Evolutionary conservation across 2,113 vertebrate species (phyloP).

Genomic region (Panthera tigris): DNA sequence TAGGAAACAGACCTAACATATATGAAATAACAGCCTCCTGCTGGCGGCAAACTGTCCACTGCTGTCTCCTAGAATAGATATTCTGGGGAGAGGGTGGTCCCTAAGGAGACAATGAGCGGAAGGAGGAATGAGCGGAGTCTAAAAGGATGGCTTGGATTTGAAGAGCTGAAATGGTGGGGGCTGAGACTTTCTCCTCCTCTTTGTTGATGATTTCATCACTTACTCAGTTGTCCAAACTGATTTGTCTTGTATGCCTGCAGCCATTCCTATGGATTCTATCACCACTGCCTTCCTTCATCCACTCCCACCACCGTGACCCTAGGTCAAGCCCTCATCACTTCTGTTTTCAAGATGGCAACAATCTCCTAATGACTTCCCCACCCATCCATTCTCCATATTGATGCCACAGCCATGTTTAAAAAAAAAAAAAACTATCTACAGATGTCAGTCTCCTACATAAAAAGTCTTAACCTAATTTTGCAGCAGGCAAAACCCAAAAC

Average conservation of each 20-base stretch:
- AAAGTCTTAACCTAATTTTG: neutral
- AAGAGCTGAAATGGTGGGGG: neutral
- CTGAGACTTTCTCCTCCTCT: neutral
- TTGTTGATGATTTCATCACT: neutral
- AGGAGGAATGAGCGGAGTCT: neutral
- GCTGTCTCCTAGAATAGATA: neutral
- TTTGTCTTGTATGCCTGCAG: too few species aligned
- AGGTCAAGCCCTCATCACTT: neutral
- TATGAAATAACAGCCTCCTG: neutral
- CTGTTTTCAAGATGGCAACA: neutral
- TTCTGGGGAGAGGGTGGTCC: neutral
- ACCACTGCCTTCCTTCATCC: neutral
- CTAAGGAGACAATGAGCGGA: neutral
- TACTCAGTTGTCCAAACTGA: neutral
- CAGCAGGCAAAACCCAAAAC: neutral
- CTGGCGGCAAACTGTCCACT: neutral
- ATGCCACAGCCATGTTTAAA: neutral
- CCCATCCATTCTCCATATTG: neutral
- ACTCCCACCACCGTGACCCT: neutral
- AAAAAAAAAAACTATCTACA: too few species aligned
- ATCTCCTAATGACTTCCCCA: neutral
- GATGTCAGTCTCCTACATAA: neutral
- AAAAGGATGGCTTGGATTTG: neutral
- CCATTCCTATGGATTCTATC: neutral
- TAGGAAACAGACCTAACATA: neutral